These are phyloP conservation scores for Austrofundulus limnaeus DNA, from an alignment of 2,113 vertebrate species.

Conservation along the genomic window DNA sequence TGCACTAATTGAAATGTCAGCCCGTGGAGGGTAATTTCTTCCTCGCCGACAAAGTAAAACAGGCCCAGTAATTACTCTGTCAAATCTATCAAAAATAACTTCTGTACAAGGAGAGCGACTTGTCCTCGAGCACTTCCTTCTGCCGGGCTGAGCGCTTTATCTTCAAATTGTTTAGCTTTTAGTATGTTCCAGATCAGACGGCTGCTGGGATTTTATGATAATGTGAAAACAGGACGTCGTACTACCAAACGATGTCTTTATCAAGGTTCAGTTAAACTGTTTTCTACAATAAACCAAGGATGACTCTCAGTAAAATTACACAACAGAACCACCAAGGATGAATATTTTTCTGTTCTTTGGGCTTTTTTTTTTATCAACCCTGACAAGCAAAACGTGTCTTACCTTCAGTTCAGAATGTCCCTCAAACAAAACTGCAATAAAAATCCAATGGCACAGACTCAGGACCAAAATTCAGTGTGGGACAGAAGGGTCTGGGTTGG, in stretches of 20 bases:
- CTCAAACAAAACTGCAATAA: too few species aligned
- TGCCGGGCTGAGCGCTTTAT: conserved; percentile 57
- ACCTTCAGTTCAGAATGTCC: too few species aligned
- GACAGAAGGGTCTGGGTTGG: conserved; percentile 64
- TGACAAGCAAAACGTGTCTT: too few species aligned
- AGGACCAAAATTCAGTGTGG: conserved; percentile 38
- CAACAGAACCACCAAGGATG: too few species aligned
- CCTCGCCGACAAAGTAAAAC: conserved; percentile 56
- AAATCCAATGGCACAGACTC: too few species aligned
- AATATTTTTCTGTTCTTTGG: too few species aligned
- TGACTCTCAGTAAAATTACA: too few species aligned
- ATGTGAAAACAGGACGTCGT: conserved; percentile 44
- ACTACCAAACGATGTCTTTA: too few species aligned
- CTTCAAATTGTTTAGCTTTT: conserved; percentile 49
- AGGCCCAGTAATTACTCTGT: conserved; percentile 71
- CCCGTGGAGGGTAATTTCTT: conserved; percentile 47
- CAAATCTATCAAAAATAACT: conserved; percentile 62
- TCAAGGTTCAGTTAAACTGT: too few species aligned
- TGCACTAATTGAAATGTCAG: conserved; percentile 73
- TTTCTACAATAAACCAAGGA: too few species aligned
- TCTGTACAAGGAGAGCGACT: conserved; percentile 30
- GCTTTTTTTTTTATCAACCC: too few species aligned
- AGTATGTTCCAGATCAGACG: conserved; percentile 41
- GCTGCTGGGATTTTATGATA: conserved; percentile 31
- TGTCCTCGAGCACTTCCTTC: conserved; percentile 51